These are phyloP conservation scores for Mizuhopecten yessoensis DNA, from an alignment of 1,140 invertebrate genomes.

Conservation along the genomic window DNA sequence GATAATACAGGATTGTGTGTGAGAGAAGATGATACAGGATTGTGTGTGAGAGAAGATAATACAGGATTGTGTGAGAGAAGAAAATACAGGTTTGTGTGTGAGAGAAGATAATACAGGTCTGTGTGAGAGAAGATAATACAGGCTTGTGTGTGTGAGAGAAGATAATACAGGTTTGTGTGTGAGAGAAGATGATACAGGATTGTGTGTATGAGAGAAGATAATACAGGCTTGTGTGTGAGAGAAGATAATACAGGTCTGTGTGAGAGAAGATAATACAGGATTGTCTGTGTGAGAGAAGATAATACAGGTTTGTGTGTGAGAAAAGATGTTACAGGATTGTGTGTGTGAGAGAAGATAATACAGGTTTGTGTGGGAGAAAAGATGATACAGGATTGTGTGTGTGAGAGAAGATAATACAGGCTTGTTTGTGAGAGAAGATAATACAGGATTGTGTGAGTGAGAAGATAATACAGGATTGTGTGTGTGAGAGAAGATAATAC, in stretches of 20 bases:
- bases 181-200: neutral
- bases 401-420: neutral
- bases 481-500: neutral
- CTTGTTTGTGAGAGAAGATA: neutral
- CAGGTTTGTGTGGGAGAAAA: neutral
- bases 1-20: neutral
- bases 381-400: neutral
- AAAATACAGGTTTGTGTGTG: neutral
- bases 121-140: too few relatives aligned
- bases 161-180: neutral
- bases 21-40: too few relatives aligned
- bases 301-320: neutral
- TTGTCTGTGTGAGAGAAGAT: neutral
- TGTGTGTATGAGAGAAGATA: neutral
- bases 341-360: neutral
- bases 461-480: neutral
- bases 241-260: neutral
- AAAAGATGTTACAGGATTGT: neutral
- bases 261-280: neutral
- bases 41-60: neutral
- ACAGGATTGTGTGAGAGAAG: neutral
- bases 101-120: too few relatives aligned
- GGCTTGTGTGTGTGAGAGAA: too few relatives aligned
- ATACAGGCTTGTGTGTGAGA: neutral
- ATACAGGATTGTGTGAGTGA: neutral